Percentiles rank a stretch among this genome's conserved stretches.
Conservation (phyloP, 2,797 vertebrate species). For the Caiman crocodilus region DNA sequence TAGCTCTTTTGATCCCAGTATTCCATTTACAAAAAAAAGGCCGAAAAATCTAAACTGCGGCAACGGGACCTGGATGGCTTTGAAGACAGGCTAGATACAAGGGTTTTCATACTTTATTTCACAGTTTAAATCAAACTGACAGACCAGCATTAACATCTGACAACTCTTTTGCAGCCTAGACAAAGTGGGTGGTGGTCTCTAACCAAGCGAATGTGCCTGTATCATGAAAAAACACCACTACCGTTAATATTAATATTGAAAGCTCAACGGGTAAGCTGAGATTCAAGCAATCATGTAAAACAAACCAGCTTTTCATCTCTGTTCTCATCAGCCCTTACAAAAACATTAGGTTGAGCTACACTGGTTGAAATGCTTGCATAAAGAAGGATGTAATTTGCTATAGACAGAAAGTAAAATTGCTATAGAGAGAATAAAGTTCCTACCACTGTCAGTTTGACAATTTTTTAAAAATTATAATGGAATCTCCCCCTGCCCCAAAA, state of each 20-base stretch:
- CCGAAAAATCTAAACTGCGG: not conserved
- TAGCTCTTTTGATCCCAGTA: not conserved
- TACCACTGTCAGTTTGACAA: not conserved
- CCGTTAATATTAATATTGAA: not conserved
- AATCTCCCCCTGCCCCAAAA: not conserved
- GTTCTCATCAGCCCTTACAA: not conserved
- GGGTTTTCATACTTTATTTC: not conserved
- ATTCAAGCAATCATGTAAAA: not conserved
- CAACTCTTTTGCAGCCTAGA: not conserved
- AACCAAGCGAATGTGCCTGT: not conserved
- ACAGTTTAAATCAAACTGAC: not conserved
- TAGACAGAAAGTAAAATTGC: no score
- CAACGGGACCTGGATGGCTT: not conserved
- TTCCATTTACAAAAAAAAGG: not conserved
- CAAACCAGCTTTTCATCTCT: not conserved
- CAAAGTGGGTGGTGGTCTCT: not conserved
- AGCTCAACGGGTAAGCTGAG: not conserved
- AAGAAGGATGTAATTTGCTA: not conserved
- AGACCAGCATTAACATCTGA: not conserved
- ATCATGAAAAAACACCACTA: not conserved
- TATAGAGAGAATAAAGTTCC: not conserved
- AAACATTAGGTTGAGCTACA: rapidly evolving
- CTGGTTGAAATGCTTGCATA: not conserved
- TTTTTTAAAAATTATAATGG: not conserved
- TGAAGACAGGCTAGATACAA: not conserved